Evolutionary conservation across 2,113 vertebrate species (phyloP).

Genomic region (Eurystomus gularis): DNA sequence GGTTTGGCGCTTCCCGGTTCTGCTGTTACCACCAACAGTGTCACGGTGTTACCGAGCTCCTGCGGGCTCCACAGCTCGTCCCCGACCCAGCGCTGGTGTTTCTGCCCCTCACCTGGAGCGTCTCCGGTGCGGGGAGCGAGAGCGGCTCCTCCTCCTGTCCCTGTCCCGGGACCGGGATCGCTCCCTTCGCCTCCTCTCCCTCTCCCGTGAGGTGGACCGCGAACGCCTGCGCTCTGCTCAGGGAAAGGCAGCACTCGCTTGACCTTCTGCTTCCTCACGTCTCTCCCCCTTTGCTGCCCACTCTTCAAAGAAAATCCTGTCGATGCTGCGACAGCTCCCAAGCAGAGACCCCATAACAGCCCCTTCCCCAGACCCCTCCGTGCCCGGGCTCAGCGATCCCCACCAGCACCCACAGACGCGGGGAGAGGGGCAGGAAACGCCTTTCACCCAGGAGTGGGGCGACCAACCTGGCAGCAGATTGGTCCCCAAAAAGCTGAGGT

Average conservation of each 20-base stretch:
- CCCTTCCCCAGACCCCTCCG: background rate
- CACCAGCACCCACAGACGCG: accelerated
- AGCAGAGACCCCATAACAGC: background rate
- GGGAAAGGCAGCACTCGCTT: background rate
- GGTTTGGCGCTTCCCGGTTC: background rate
- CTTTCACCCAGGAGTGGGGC: accelerated
- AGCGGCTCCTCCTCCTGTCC: constrained; percentile 87
- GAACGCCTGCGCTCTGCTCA: constrained; percentile 88
- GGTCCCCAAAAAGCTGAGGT: background rate
- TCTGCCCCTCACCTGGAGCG: constrained; percentile 83
- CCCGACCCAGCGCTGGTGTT: accelerated
- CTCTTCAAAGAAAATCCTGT: background rate
- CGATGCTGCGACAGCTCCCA: accelerated
- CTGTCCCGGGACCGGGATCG: constrained; percentile 89
- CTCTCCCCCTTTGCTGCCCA: background rate
- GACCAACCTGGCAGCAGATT: background rate
- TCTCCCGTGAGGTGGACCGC: constrained; percentile 87
- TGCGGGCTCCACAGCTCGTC: no score
- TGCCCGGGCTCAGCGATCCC: background rate
- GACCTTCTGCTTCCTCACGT: accelerated
- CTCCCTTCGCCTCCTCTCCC: constrained; percentile 88
- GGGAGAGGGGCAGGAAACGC: background rate
- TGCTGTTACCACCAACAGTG: no score
- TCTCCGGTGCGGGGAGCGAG: constrained; percentile 89
- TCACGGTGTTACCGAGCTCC: no score